Conservation (phyloP, 2,113 vertebrate species). For the Maylandia zebra region DNA sequence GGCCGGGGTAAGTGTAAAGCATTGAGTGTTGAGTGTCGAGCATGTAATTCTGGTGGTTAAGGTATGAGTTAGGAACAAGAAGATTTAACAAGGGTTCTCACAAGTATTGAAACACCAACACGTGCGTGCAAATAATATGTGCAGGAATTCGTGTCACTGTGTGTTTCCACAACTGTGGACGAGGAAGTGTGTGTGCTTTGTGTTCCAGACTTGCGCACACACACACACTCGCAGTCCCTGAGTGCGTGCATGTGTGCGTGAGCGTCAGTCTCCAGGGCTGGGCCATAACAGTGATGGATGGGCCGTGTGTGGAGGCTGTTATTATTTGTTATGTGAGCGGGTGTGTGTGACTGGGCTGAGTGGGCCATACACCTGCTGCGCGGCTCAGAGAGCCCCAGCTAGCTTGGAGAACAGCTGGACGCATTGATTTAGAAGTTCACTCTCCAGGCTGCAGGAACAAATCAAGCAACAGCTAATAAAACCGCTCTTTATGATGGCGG, state of each 20-base stretch:
- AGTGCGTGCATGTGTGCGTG: conserved; percentile 49
- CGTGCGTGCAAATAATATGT: not conserved
- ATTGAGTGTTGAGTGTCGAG: not conserved
- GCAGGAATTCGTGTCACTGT: conserved; percentile 24
- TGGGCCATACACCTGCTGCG: conserved; percentile 95
- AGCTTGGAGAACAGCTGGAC: conserved; percentile 87
- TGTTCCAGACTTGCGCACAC: not conserved
- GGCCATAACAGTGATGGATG: conserved; percentile 92
- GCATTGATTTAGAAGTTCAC: conserved; percentile 91
- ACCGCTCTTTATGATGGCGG: conserved; percentile 81
- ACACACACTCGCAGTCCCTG: not conserved
- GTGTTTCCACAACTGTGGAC: conserved; percentile 14
- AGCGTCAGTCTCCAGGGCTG: conserved; percentile 70
- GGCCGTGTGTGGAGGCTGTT: conserved; percentile 88
- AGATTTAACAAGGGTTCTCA: not conserved
- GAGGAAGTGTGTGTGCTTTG: not conserved
- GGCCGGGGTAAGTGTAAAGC: not conserved
- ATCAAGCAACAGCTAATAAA: conserved; percentile 98
- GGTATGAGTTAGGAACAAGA: not conserved
- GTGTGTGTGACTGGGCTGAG: conserved; percentile 81
- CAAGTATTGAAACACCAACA: not conserved
- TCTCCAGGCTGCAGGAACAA: conserved; percentile 89
- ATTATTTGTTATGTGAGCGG: conserved; percentile 97
- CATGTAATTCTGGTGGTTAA: not conserved
- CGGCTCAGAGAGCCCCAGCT: conserved; percentile 72